Base-by-base conservation (phyloP, 1,140 invertebrate species). In the Mamestra configurata region DNA sequence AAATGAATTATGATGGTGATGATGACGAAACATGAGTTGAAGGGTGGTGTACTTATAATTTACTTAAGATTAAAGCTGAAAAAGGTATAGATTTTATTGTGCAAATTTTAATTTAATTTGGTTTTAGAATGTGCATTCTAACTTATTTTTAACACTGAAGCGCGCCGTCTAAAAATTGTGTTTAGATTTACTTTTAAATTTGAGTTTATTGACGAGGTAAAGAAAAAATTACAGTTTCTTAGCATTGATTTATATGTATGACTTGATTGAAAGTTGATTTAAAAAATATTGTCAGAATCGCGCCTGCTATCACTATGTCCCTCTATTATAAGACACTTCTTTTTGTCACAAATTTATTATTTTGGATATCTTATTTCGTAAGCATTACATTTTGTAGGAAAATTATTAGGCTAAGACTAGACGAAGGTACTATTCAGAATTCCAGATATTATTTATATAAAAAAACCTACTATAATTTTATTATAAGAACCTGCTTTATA, bases 341-440 rank as follows among this genome's bases (percentile, higher is more conserved):
- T 73, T 73, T 71, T 71, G 70, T 18, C 51, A 57, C 71, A 43
- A 57, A 57, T 59, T 18, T 73, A 57, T 20, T 73, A 57, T 68
- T 73, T 57, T 22, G 49, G 51, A 72, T 72, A 73, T 35, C 71
- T 73, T 73, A 73, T 73, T 57, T 73, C 53, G 71, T 73, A 73
- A 73, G 71, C 71, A 73, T 73, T 57, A 73, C 35, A 73, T 72
- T 73, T 57, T 20, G 53, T 73, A 73, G 31, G 22, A 73, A 59
- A 57, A 37, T 55, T 55, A 55, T 72, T 72, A 55, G 51, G 51
- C 51, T 57, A 57, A 7, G 71, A 73, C 71, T 73, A 72, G 49
- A 57, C 46, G 71, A 40, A 57, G 59, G 31, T 37, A 55, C 35
- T 73, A 57, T 73, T 73, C 53, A 22, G 13, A 40, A 40, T 15